Conservation (phyloP, 2,113 vertebrate species). For the Periophthalmus modestus region DNA sequence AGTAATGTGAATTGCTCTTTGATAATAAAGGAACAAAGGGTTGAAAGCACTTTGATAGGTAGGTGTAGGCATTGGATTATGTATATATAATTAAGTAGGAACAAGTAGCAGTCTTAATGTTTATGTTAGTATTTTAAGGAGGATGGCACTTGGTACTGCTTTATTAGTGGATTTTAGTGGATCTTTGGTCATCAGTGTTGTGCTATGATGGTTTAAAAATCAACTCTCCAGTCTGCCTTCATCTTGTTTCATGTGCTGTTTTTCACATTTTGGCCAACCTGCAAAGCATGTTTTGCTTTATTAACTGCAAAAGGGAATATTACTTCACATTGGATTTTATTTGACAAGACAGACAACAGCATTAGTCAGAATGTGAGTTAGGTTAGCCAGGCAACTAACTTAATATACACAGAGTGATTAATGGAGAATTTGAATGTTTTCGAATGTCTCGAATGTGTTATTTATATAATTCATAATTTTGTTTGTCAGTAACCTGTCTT, state of each 20-base stretch:
- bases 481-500: not conserved
- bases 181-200: conserved; percentile 46
- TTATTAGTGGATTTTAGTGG: conserved; percentile 43
- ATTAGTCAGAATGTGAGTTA: conserved; percentile 1
- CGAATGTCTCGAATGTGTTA: conserved; percentile 6
- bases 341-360: not conserved
- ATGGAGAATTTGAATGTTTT: conserved; percentile 4
- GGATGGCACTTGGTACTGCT: conserved; percentile 16
- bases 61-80: conserved; percentile 29
- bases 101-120: conserved; percentile 41
- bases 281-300: conserved; percentile 12
- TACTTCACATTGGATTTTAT: not conserved
- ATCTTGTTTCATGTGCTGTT: conserved; percentile 46
- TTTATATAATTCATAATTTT: not conserved
- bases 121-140: conserved; percentile 17
- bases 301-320: not conserved
- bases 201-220: conserved; percentile 45
- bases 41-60: conserved; percentile 53
- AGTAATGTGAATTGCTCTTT: conserved; percentile 49
- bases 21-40: conserved; percentile 35
- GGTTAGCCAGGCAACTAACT: conserved; percentile 16
- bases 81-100: conserved; percentile 28
- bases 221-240: conserved; percentile 44
- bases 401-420: not conserved
- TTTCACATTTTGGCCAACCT: conserved; percentile 46